Evolutionary conservation across 2,888 invertebrate genomes (phyloP).

Genomic region (Masnerella sp.): DNA sequence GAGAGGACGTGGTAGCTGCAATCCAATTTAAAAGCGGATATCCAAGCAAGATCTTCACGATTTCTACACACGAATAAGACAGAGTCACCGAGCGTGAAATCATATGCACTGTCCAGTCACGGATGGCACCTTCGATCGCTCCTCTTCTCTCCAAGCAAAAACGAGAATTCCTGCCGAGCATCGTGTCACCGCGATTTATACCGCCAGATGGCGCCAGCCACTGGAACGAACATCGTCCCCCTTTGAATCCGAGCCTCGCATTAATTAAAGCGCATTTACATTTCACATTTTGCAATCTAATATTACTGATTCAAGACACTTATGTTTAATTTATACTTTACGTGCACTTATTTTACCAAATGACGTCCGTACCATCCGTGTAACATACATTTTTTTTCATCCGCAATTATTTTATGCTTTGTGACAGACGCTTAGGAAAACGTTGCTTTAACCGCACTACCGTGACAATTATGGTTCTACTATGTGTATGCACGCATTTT

Average conservation of each 20-base stretch:
- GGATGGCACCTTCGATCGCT: constrained; percentile 75
- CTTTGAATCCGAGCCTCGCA: constrained; percentile 22
- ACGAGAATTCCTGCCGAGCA: constrained; percentile 61
- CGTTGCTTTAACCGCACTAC: too few species aligned
- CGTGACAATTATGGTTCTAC: too few species aligned
- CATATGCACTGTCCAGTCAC: constrained; percentile 78
- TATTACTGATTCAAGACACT: background rate
- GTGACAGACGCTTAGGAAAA: too few species aligned
- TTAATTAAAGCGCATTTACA: constrained; percentile 24
- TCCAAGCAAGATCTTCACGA: constrained; percentile 78
- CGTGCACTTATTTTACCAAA: too few species aligned
- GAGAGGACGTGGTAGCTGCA: constrained; percentile 69
- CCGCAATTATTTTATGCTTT: too few species aligned
- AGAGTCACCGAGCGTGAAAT: constrained; percentile 75
- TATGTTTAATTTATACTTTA: background rate
- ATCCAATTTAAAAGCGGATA: constrained; percentile 78
- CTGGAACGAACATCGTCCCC: constrained; percentile 63
- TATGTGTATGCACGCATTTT: too few species aligned
- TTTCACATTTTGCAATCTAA: constrained; percentile 23
- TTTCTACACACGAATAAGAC: constrained; percentile 78
- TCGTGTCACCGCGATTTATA: constrained; percentile 52
- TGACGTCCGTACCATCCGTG: too few species aligned
- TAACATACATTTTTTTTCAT: too few species aligned
- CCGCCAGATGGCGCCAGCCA: constrained; percentile 70
- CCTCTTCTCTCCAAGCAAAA: constrained; percentile 64